These are phyloP conservation scores for Scomber japonicus DNA, from an alignment of 2,113 vertebrate species.

Conservation along the genomic window DNA sequence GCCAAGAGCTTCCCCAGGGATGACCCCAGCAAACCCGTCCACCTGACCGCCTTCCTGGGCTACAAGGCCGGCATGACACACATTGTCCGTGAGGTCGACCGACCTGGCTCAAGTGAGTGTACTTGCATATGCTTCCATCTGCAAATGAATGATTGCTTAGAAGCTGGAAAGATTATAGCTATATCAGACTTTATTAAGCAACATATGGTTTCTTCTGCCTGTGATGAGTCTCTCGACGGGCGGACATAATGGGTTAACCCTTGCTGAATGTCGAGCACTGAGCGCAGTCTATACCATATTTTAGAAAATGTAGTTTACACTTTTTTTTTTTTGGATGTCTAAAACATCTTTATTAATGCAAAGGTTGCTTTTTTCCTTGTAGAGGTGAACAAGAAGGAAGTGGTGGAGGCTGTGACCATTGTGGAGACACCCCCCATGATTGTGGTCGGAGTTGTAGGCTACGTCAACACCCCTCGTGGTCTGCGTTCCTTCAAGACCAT, in stretches of 20 bases:
- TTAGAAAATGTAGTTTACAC: too few relatives aligned
- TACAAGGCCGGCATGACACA: constrained; percentile 99
- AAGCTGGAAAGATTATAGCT: not conserved
- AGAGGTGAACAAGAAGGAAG: constrained; percentile 99
- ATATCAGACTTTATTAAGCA: too few relatives aligned
- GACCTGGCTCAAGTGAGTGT: constrained; percentile 95
- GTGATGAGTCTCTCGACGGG: constrained; percentile 88
- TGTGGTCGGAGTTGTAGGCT: constrained; percentile 93
- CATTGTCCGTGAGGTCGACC: constrained; percentile 96
- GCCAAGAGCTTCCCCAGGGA: constrained; percentile 99
- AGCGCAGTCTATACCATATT: constrained; percentile 57
- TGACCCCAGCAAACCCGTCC: constrained; percentile 94
- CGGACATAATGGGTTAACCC: constrained; percentile 84
- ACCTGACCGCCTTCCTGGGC: constrained; percentile 95
- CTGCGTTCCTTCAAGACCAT: constrained; percentile 96
- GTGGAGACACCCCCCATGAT: constrained; percentile 98
- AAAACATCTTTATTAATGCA: too few relatives aligned
- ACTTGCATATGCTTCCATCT: too few relatives aligned
- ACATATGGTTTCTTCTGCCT: constrained; percentile 47
- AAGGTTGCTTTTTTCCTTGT: not conserved
- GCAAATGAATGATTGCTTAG: too few relatives aligned
- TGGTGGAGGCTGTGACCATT: constrained; percentile 96
- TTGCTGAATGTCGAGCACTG: constrained; percentile 89
- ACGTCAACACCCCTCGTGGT: constrained; percentile 93
- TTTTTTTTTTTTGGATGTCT: too few relatives aligned